Conservation (phyloP, 2,888 invertebrate genomes). For the Pseudeuparius sepicola region DNA sequence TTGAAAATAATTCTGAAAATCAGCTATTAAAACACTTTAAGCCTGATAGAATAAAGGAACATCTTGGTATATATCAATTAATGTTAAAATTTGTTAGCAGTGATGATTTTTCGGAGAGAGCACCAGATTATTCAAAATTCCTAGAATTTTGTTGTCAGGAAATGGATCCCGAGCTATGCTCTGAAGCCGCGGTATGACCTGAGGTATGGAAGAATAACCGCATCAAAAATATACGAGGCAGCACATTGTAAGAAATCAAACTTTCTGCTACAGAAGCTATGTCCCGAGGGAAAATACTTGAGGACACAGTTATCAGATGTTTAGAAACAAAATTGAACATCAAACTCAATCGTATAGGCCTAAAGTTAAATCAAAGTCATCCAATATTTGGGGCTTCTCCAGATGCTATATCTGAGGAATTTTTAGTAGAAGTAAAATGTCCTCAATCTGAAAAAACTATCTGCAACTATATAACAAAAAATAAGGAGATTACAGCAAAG, state of each 20-base stretch:
- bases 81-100: no score
- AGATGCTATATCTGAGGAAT: no score
- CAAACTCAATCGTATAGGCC: conserved; percentile 8
- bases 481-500: conserved; percentile 9
- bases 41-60: conserved; percentile 4
- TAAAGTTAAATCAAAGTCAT: conserved; percentile 7
- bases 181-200: conserved; percentile 13
- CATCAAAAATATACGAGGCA: conserved; percentile 13
- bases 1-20: conserved; percentile 10
- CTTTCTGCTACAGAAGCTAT: conserved; percentile 5
- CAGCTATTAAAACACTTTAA: conserved; percentile 13
- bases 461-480: conserved; percentile 7
- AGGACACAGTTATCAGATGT: conserved; percentile 1
- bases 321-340: conserved; percentile 4
- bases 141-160: conserved; percentile 12
- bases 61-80: conserved; percentile 13
- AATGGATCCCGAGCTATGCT: conserved; percentile 7
- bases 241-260: conserved; percentile 7
- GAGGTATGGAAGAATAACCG: conserved; percentile 13
- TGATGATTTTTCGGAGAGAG: conserved; percentile 5
- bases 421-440: no score
- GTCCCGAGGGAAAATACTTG: conserved; percentile 7
- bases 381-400: no score
- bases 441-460: conserved; percentile 4
- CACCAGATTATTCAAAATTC: conserved; percentile 8